A percentile compares a stretch with the other conserved stretches of the same genome.
Conservation (phyloP, 2,113 vertebrate species). For the Colius striatus region DNA sequence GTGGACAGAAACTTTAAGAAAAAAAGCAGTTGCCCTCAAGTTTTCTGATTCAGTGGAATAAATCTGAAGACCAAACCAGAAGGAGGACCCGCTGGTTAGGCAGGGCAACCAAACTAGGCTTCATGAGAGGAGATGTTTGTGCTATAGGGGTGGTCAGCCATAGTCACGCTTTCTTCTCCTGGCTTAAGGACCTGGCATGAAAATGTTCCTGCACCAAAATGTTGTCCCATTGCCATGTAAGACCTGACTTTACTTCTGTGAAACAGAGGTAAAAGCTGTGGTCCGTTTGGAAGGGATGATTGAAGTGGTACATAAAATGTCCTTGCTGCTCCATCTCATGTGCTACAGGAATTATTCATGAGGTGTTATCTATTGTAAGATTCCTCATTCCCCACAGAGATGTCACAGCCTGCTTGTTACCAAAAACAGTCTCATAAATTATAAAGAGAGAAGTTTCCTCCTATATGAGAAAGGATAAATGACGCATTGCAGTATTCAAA, state of each 20-base stretch:
- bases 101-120: background rate
- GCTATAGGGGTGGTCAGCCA: background rate
- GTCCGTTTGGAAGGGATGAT: background rate
- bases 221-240: background rate
- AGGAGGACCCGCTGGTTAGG: background rate
- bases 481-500: background rate
- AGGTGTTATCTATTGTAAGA: background rate
- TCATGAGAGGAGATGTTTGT: background rate
- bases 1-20: background rate
- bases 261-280: background rate
- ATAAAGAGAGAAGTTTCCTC: background rate
- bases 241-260: background rate
- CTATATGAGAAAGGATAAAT: background rate
- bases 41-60: background rate
- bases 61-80: background rate
- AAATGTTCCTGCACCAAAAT: background rate
- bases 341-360: background rate
- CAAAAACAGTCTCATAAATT: background rate
- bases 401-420: background rate
- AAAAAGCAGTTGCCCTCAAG: background rate
- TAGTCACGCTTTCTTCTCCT: background rate
- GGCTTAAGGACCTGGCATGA: background rate
- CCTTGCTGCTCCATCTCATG: background rate
- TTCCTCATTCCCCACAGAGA: background rate
- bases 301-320: background rate